phyloP scores from a whole-genome alignment of 2,888 invertebrate species.

The Drosophila helvetica region DNA sequence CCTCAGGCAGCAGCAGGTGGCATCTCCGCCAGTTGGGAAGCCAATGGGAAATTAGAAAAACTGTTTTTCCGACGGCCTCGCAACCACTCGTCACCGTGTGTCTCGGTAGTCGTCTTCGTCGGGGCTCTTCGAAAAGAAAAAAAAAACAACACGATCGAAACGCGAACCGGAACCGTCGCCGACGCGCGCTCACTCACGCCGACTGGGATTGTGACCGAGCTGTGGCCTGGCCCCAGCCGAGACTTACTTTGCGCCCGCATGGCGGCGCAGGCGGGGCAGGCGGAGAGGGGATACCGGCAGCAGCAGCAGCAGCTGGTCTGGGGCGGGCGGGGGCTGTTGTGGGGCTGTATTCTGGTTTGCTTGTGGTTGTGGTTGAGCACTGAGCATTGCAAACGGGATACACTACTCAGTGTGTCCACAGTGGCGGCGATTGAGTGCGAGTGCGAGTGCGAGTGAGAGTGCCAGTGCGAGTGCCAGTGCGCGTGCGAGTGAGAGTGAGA shows the following conservation, averaged over 20 bases:
- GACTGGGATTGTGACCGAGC: conserved; percentile 70
- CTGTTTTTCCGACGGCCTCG: background rate
- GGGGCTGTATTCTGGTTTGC: conserved; percentile 39
- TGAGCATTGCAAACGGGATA: conserved; percentile 28
- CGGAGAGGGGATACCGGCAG: background rate
- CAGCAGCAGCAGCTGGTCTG: conserved; percentile 26
- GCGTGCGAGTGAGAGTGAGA: conserved; percentile 24
- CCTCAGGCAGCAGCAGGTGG: background rate
- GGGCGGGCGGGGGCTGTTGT: conserved; percentile 31
- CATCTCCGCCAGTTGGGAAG: background rate
- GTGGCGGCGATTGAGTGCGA: conserved; percentile 10
- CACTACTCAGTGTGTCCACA: background rate
- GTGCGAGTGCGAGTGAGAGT: conserved; percentile 23
- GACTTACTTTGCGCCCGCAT: conserved; percentile 21
- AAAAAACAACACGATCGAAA: conserved; percentile 1
- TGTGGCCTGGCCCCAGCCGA: conserved; percentile 62
- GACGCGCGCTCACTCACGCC: conserved; percentile 72
- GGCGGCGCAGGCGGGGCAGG: background rate
- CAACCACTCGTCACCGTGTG: background rate
- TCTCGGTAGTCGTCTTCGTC: background rate
- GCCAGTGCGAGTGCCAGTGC: conserved; percentile 32
- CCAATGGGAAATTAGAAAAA: background rate
- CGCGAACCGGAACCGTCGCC: conserved; percentile 43
- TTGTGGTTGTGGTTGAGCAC: conserved; percentile 34
- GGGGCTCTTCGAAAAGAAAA: background rate